A percentile compares a stretch with the other conserved stretches of the same genome.
Evolutionary conservation across 1,140 invertebrate genomes (phyloP).

Genomic region (Scaptomyza montana): DNA sequence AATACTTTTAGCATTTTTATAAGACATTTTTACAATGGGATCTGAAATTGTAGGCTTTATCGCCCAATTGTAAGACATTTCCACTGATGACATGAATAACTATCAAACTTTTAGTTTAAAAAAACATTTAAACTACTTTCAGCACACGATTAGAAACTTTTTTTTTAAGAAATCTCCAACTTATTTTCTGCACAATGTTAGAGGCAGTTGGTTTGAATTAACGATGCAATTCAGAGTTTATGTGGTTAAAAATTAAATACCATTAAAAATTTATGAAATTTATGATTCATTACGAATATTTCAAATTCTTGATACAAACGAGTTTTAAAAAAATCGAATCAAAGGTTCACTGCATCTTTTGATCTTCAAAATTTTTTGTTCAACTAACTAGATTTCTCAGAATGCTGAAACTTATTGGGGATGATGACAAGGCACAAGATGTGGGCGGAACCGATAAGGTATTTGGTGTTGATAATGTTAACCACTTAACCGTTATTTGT

Average conservation of each 20-base stretch:
- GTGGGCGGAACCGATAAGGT: constrained; percentile 1
- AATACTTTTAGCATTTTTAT: constrained; percentile 22
- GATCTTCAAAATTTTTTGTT: no score
- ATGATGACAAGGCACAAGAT: background rate
- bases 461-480: background rate
- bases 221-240: no score
- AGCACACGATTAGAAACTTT: background rate
- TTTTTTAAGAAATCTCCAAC: background rate
- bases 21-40: constrained; percentile 22
- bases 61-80: background rate
- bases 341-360: no score
- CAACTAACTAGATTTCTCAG: no score
- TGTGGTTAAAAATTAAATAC: no score
- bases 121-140: background rate
- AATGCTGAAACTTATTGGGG: background rate
- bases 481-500: background rate
- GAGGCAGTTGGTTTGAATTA: no score
- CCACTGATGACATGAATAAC: background rate
- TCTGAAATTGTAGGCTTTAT: constrained; percentile 6
- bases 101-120: background rate
- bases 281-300: no score
- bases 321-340: no score
- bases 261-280: no score
- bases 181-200: no score
- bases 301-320: no score